Percentiles rank a stretch among this genome's conserved stretches.
Evolutionary conservation across 2,797 vertebrate species (phyloP).

Genomic region (Peromyscus aztecus): DNA sequence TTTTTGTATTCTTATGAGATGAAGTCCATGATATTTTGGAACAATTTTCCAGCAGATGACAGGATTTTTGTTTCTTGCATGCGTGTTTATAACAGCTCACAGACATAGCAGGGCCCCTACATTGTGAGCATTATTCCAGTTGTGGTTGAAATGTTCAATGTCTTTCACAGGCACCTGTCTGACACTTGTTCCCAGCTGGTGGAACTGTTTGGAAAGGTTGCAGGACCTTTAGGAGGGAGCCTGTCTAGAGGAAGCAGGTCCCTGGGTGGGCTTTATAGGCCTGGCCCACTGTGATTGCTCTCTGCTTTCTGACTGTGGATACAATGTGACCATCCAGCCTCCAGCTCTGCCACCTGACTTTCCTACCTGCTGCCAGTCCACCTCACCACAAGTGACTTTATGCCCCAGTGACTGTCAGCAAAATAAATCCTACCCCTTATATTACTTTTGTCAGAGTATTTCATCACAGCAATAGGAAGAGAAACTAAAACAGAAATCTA

Average conservation of each 20-base stretch:
- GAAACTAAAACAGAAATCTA: neutral
- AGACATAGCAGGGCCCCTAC: neutral
- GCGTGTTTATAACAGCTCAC: neutral
- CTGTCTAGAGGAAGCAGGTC: neutral
- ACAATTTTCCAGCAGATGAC: neutral
- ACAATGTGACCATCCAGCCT: neutral
- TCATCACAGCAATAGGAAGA: neutral
- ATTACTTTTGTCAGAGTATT: neutral
- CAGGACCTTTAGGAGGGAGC: neutral
- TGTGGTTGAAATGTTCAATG: neutral
- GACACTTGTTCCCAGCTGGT: neutral
- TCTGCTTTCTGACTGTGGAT: neutral
- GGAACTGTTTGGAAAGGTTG: neutral
- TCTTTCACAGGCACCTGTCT: neutral
- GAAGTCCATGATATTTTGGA: conserved; percentile 15
- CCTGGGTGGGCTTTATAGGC: neutral
- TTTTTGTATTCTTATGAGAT: conserved; percentile 1
- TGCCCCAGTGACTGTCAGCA: neutral
- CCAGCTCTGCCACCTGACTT: neutral
- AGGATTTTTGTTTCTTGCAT: neutral
- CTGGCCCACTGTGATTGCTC: neutral
- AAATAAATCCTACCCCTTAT: neutral
- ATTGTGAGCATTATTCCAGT: neutral
- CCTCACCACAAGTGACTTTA: neutral
- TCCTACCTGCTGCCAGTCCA: neutral